phyloP scores from a whole-genome alignment of 2,797 vertebrate genomes.

The Bradypodion pumilum region DNA sequence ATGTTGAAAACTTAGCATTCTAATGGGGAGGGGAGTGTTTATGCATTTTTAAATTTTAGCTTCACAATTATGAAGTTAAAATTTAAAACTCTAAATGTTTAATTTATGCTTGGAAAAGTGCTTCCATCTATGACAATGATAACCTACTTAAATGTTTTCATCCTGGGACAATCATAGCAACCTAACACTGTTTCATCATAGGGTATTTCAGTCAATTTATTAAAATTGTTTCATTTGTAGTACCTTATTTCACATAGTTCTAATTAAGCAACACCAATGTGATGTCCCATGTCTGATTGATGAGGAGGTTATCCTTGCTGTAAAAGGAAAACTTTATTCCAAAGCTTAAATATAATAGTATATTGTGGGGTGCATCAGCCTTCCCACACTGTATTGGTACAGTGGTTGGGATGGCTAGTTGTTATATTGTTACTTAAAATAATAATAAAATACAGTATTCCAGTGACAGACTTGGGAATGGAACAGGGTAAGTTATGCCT shows the following conservation, averaged over 20 bases:
- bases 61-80: background rate
- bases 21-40: background rate
- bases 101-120: background rate
- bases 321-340: background rate
- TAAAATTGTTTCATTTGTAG: slow-evolving; percentile 7
- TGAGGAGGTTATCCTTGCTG: background rate
- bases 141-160: background rate
- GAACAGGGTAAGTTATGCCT: too few relatives aligned
- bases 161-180: background rate
- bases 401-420: background rate
- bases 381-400: background rate
- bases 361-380: background rate
- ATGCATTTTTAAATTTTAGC: background rate
- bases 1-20: background rate
- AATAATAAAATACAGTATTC: background rate
- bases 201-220: background rate
- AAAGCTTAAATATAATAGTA: background rate
- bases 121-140: background rate
- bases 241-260: background rate
- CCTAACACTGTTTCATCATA: background rate
- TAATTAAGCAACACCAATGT: background rate
- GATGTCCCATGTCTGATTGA: background rate
- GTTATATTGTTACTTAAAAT: background rate
- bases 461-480: background rate
- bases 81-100: background rate